Conservation (phyloP, 2,888 invertebrate genomes). For the Xestobium rufovillosum region DNA sequence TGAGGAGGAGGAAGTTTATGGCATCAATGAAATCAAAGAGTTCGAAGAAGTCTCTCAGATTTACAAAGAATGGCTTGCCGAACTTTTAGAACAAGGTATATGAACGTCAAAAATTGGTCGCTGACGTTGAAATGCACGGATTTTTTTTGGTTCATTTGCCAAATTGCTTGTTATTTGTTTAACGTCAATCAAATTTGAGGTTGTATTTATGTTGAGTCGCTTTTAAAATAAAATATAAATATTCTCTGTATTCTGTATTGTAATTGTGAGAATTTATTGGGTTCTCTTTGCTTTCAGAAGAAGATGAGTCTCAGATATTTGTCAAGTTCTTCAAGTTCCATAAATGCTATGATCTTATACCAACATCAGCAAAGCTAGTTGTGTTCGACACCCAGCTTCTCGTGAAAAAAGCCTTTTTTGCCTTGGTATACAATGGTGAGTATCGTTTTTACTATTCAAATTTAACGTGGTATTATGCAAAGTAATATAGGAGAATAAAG, state of each 20-base stretch:
- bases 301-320: slow-evolving; percentile 95
- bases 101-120: too few relatives aligned
- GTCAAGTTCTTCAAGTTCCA: slow-evolving; percentile 99
- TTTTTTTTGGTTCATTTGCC: too few relatives aligned
- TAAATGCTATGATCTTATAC: slow-evolving; percentile 99
- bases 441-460: slow-evolving; percentile 15
- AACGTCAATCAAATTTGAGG: too few relatives aligned
- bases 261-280: too few relatives aligned
- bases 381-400: slow-evolving; percentile 98
- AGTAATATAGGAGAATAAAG: not conserved
- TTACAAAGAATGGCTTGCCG: slow-evolving; percentile 69
- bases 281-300: slow-evolving; percentile 62
- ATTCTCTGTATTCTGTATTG: too few relatives aligned
- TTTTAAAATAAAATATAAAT: too few relatives aligned
- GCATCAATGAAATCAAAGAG: slow-evolving; percentile 79
- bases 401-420: slow-evolving; percentile 98
- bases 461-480: not conserved
- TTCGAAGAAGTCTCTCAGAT: slow-evolving; percentile 72
- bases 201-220: too few relatives aligned
- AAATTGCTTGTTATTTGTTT: too few relatives aligned
- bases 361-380: slow-evolving; percentile 97
- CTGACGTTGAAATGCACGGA: not conserved
- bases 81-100: slow-evolving; percentile 59
- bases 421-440: slow-evolving; percentile 94
- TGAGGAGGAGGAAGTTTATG: slow-evolving; percentile 58